These are phyloP conservation scores for Fragum fragum DNA, from an alignment of 2,888 invertebrate genomes.

Conservation along the genomic window DNA sequence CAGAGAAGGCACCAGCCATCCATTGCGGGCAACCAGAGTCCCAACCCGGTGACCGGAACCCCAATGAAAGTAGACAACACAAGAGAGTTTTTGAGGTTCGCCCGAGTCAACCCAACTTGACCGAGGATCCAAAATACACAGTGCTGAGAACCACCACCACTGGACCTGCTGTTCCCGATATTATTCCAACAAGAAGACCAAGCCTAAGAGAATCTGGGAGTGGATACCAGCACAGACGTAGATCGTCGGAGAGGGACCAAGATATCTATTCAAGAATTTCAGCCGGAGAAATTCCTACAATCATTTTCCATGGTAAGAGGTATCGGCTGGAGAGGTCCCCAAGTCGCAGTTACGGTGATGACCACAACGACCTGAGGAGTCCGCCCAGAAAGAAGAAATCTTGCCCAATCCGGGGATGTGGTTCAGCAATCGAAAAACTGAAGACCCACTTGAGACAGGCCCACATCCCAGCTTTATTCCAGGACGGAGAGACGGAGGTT, in stretches of 20 bases:
- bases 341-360: background rate
- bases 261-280: background rate
- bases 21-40: background rate
- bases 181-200: background rate
- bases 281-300: background rate
- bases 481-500: background rate
- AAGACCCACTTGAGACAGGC: background rate
- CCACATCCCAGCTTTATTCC: constrained; percentile 25
- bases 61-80: background rate
- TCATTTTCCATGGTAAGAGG: background rate
- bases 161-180: background rate
- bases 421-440: background rate
- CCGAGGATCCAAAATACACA: background rate
- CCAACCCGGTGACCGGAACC: background rate
- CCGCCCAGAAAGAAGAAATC: constrained; percentile 1
- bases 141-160: background rate
- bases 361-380: background rate
- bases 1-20: background rate
- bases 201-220: background rate
- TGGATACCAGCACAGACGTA: background rate
- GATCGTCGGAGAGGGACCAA: background rate
- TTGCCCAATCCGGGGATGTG: background rate
- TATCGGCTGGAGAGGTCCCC: background rate
- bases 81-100: too few species aligned
- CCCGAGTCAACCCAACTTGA: background rate